Conservation (phyloP, 64 coral and sea anemone genomes). For the Exaiptasia diaphana region DNA sequence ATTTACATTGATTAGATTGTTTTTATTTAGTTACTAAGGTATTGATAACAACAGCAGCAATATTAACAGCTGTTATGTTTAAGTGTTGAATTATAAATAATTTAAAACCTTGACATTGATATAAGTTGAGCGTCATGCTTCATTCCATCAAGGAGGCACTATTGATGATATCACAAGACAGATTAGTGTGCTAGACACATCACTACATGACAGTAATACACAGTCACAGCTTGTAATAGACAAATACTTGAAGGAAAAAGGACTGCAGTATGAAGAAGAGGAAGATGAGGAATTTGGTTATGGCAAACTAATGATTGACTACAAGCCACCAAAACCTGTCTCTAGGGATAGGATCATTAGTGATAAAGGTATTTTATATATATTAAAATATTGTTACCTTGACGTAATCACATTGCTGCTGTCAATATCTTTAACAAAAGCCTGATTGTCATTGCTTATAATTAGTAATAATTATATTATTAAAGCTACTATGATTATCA, state of each 20-base stretch:
- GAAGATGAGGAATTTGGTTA: slow-evolving; percentile 85
- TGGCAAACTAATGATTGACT: slow-evolving; percentile 79
- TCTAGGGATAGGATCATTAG: slow-evolving; percentile 33
- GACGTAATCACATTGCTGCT: too few relatives aligned
- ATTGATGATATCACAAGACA: slow-evolving; percentile 75
- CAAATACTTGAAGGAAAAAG: slow-evolving; percentile 83
- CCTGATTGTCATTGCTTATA: background rate
- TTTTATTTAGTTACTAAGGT: too few relatives aligned
- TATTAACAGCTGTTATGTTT: too few relatives aligned
- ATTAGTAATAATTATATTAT: too few relatives aligned
- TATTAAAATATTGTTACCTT: background rate
- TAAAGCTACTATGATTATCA: too few relatives aligned
- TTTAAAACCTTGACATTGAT: background rate
- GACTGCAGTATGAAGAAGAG: slow-evolving; percentile 57
- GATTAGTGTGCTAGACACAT: slow-evolving; percentile 55
- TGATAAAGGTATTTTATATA: slow-evolving; percentile 53
- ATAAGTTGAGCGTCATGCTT: slow-evolving; percentile 22
- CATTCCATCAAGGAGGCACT: slow-evolving; percentile 76
- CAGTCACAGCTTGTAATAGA: slow-evolving; percentile 79
- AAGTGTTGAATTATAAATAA: too few relatives aligned
- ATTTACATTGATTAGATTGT: too few relatives aligned
- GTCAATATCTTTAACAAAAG: too few relatives aligned
- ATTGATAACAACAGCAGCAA: too few relatives aligned
- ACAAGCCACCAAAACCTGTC: slow-evolving; percentile 60
- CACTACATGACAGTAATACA: slow-evolving; percentile 47